These are phyloP conservation scores for Cerastis rubricosa DNA, from an alignment of 2,888 invertebrate genomes.

Conservation along the genomic window DNA sequence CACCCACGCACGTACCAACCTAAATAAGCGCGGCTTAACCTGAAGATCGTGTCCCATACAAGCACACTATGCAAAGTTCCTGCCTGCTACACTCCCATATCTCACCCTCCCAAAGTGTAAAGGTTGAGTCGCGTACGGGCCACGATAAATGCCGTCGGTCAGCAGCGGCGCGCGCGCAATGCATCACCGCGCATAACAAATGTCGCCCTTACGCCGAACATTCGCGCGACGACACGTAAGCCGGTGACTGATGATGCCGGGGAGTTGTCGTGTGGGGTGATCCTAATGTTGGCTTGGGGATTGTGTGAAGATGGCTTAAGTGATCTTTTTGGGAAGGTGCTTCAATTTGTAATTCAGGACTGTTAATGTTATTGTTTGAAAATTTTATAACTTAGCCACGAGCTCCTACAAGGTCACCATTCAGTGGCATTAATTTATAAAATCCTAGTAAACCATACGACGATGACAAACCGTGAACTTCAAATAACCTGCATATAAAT, in stretches of 20 bases:
- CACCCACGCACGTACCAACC: no score
- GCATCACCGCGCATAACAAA: conserved; percentile 74
- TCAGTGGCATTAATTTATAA: neutral
- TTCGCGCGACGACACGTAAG: conserved; percentile 61
- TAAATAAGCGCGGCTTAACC: no score
- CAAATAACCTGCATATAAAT: neutral
- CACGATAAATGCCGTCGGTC: conserved; percentile 80
- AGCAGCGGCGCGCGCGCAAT: conserved; percentile 74
- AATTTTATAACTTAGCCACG: no score
- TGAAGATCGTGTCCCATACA: neutral
- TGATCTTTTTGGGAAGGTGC: neutral
- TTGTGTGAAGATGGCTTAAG: conserved; percentile 5
- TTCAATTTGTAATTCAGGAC: neutral
- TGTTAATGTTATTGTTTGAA: neutral
- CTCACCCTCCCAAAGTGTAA: conserved; percentile 50
- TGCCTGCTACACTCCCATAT: conserved; percentile 31
- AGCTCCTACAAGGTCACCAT: no score
- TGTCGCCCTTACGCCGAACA: conserved; percentile 68
- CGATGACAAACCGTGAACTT: neutral
- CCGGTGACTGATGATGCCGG: conserved; percentile 59
- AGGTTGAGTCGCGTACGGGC: conserved; percentile 69
- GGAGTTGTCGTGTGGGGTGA: conserved; percentile 47
- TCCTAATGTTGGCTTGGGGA: conserved; percentile 38
- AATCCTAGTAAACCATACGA: neutral
- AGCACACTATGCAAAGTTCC: no score